Percentiles rank a stretch among this genome's conserved stretches.
Conservation (phyloP, 2,113 vertebrate genomes). For the Pterophyllum scalare region DNA sequence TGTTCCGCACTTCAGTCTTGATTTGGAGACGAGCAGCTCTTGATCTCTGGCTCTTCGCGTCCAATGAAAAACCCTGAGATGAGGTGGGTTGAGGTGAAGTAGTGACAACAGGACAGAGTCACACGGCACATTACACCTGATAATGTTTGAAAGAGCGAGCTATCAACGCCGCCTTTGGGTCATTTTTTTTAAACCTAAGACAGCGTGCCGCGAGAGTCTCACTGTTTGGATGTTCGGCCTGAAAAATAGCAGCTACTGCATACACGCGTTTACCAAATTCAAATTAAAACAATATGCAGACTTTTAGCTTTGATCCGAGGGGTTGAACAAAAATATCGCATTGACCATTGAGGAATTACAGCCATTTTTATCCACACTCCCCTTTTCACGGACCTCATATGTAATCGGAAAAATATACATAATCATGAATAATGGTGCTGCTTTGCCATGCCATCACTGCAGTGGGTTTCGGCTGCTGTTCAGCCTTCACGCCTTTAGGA, state of each 20-base stretch:
- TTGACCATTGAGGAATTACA: background rate
- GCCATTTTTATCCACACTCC: background rate
- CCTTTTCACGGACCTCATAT: background rate
- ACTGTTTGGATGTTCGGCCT: background rate
- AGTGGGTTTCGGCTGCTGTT: no score
- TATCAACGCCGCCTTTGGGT: background rate
- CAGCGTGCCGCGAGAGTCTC: background rate
- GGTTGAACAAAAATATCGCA: no score
- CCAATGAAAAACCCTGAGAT: background rate
- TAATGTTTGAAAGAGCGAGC: background rate
- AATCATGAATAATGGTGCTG: no score
- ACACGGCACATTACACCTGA: background rate
- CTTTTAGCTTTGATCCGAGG: background rate
- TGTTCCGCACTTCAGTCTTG: background rate
- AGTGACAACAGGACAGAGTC: background rate
- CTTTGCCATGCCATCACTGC: no score
- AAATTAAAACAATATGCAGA: background rate
- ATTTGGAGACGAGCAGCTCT: conserved; percentile 15
- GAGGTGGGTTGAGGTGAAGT: background rate
- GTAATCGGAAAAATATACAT: no score
- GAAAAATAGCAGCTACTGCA: background rate
- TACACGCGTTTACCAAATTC: background rate
- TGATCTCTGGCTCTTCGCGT: conserved; percentile 1
- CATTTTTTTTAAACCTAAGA: background rate
- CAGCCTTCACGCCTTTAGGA: no score